Evolutionary conservation across 2,113 vertebrate genomes (phyloP).

Genomic region (Irena cyanogastra): DNA sequence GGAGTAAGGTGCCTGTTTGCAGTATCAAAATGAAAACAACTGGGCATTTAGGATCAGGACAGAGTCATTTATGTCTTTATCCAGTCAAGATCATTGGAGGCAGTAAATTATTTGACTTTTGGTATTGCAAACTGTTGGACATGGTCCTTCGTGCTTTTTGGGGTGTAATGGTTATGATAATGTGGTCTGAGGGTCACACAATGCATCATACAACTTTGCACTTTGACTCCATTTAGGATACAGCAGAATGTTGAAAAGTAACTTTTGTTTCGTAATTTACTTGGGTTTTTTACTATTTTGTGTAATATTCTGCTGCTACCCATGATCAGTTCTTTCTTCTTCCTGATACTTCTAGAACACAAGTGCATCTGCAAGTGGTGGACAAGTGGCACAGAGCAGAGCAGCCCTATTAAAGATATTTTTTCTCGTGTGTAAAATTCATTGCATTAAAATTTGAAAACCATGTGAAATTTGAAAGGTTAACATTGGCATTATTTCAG

Average conservation of each 20-base stretch:
- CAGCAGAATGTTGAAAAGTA: background rate
- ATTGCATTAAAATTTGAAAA: background rate
- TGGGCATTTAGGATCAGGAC: background rate
- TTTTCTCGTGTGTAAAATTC: background rate
- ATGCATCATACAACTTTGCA: background rate
- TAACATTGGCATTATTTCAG: background rate
- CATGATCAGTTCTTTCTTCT: background rate
- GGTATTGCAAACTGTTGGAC: background rate
- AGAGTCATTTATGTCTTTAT: background rate
- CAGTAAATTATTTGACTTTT: background rate
- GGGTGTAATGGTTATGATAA: background rate
- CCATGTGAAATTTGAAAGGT: background rate
- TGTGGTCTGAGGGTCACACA: background rate
- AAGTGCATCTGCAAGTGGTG: background rate
- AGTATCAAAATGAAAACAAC: background rate
- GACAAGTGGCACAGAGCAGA: background rate
- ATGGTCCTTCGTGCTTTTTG: background rate
- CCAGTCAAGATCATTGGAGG: background rate
- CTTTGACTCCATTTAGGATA: background rate
- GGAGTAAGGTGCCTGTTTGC: background rate
- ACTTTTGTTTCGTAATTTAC: background rate
- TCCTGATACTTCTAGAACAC: background rate
- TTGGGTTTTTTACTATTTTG: background rate
- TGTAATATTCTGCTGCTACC: background rate
- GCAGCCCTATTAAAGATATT: background rate